Evolutionary conservation across 2,797 vertebrate genomes (phyloP).

Genomic region (Ctenosaura bakeri): DNA sequence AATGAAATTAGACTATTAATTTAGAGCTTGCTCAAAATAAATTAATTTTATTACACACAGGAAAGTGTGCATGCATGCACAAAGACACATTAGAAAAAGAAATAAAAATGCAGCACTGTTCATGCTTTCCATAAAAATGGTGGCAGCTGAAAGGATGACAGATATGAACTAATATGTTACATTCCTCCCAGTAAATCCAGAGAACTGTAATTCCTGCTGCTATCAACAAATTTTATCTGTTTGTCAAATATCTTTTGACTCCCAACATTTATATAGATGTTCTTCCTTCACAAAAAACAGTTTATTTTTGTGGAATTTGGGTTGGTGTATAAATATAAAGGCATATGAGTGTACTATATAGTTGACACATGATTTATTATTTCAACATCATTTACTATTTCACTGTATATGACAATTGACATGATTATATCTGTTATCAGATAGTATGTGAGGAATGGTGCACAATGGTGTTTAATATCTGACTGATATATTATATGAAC

Average conservation of each 20-base stretch:
- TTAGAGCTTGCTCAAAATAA: slow-evolving; percentile 9
- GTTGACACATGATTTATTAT: neutral
- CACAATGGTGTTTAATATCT: neutral
- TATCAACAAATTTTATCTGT: neutral
- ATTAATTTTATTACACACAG: neutral
- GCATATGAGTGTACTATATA: neutral
- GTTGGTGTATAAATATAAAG: neutral
- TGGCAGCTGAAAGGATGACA: neutral
- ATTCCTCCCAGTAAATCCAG: neutral
- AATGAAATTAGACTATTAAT: neutral
- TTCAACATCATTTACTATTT: neutral
- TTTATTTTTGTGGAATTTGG: neutral
- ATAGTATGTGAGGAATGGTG: neutral
- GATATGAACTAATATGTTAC: neutral
- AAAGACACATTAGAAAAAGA: neutral
- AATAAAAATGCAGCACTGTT: neutral
- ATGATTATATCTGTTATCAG: neutral
- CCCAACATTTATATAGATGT: neutral
- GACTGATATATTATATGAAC: no score
- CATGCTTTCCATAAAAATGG: neutral
- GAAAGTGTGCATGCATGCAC: neutral
- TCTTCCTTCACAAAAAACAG: neutral
- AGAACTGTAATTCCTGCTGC: neutral
- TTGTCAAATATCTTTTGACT: neutral
- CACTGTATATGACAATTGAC: neutral